Base-by-base conservation (phyloP, 1,140 invertebrate genomes). In the Temnothorax longispinosus region DNA sequence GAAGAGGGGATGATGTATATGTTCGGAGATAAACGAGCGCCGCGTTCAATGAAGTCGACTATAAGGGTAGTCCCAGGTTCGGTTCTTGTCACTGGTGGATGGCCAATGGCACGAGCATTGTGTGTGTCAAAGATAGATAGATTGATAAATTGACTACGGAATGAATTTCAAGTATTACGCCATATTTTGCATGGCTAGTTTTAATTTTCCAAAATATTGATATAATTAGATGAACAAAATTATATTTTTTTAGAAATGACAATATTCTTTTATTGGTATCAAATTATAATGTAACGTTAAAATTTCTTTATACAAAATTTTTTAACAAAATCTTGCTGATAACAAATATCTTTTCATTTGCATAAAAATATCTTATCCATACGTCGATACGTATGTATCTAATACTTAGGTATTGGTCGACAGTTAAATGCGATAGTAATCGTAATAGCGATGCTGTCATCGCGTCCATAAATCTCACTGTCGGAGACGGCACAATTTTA, bases 31-130 rank as follows among this genome's bases (percentile, higher is more conserved):
- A 93, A 93, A 93, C 75, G 93, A 89, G 85, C 85, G 81, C 84
- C 71, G 77, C 81, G 92, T 90, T 93, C 92, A 93, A 94, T 92
- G 92, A 93, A 93, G 92, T 92, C 89, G 92, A 90, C 91, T 92
- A 88, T 87, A 89, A 91, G 91, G 92, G 91, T 90, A 89, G 78
- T 88, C 65, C 80, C 87, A 89, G 89, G 87, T 90, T 86, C 74
- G 80, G 21, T 81, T 87, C 87, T 81, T 74, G 65, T 77, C 58
- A 41, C 64, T 56, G 52, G 80, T 78, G 56, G 88, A 38, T 58
- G 72, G 77, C 64, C 56, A 18, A 60, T 41, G 65, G 54, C 74
- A 74, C 58, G 35, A 71, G 72, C 32, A 38, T 67, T 54, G 56
- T 35, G 21, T 10, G 35, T 64, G 54, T 87, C 85, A 62, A 87